phyloP scores from a whole-genome alignment of 2,888 invertebrate species.

The Cheilosia vernalis region DNA sequence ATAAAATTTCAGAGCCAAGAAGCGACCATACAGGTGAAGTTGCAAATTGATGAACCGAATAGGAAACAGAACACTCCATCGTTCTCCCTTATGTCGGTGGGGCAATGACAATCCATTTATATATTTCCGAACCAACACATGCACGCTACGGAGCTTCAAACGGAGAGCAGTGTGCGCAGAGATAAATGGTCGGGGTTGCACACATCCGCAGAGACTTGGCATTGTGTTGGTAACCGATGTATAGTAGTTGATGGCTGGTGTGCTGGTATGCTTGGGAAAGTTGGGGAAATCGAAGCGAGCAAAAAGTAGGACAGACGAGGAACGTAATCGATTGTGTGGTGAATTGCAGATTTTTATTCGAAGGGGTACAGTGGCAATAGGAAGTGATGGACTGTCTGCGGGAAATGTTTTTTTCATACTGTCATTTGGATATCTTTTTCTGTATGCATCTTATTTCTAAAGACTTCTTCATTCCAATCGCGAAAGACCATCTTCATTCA shows the following conservation, averaged over 20 bases:
- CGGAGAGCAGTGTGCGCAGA: not conserved
- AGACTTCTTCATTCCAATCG: no score
- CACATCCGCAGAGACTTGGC: not conserved
- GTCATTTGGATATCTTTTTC: no score
- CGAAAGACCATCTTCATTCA: no score
- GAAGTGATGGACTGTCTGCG: no score
- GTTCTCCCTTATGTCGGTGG: conserved; percentile 13
- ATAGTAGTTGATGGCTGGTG: not conserved
- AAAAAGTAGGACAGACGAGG: conserved; percentile 25
- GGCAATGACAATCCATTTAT: not conserved
- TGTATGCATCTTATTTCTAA: no score
- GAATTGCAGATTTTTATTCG: conserved; percentile 19
- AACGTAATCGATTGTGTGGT: conserved; percentile 14
- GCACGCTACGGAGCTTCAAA: not conserved
- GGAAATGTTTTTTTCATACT: no score
- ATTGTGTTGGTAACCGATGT: not conserved
- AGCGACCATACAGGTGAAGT: conserved; percentile 32
- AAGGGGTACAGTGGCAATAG: not conserved
- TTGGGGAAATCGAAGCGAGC: conserved; percentile 18
- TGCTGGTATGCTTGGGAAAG: conserved; percentile 9
- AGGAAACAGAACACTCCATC: conserved; percentile 33
- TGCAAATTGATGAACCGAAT: conserved; percentile 24
- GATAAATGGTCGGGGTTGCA: not conserved
- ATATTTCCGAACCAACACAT: not conserved
- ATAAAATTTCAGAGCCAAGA: conserved; percentile 10